These are phyloP conservation scores for Leuctra nigra DNA, from an alignment of 2,888 invertebrate species.

Conservation along the genomic window DNA sequence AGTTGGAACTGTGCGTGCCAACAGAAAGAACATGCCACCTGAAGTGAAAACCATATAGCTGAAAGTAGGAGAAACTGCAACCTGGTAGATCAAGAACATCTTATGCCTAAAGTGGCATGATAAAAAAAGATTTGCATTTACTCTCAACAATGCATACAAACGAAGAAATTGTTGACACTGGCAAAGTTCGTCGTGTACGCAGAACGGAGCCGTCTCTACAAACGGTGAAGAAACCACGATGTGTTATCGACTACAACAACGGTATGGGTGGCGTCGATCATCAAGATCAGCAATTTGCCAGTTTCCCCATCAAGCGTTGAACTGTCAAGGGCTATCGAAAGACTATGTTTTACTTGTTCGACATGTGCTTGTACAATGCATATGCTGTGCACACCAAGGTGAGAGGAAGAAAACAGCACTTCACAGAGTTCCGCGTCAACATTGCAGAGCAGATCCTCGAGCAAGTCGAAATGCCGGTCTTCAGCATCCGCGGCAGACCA, in stretches of 20 bases:
- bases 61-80: no score
- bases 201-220: not conserved
- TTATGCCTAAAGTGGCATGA: no score
- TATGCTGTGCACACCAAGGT: conserved; percentile 19
- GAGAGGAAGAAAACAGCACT: not conserved
- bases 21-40: not conserved
- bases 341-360: conserved; percentile 33
- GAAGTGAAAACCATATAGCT: not conserved
- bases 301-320: conserved; percentile 23
- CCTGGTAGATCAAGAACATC: no score
- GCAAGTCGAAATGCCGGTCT: not conserved
- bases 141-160: not conserved
- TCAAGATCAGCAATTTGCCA: conserved; percentile 31
- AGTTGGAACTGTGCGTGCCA: not conserved
- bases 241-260: not conserved
- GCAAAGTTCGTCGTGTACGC: not conserved
- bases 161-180: not conserved
- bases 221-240: not conserved
- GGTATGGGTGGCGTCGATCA: conserved; percentile 28
- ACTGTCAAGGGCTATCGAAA: conserved; percentile 32
- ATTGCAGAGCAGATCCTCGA: not conserved
- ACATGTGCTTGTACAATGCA: conserved; percentile 29
- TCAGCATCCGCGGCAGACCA: not conserved
- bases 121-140: not conserved
- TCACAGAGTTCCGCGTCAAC: no score